Base-by-base conservation (phyloP, 2,888 invertebrate species). In the Perithous albicinctus region DNA sequence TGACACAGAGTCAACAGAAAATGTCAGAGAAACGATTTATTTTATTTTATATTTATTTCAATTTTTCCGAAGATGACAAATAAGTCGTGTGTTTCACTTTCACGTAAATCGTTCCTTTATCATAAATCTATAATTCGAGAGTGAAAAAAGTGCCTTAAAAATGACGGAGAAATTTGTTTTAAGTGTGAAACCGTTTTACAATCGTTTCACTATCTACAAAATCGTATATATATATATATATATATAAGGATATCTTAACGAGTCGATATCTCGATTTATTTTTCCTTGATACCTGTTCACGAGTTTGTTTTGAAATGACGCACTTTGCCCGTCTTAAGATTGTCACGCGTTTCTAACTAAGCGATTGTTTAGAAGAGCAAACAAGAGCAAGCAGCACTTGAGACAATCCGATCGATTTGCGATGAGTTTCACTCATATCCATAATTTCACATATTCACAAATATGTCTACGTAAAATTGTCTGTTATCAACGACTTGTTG, bases 241-340 rank as follows among this genome's bases (percentile, higher is more conserved):
- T n/a, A n/a, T n/a, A n/a, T n/a, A n/a, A n/a, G 5, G 43, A 43
- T 43, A 43, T 43, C 43, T 3, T 5, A 43, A 15, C 15, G n/a
- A 43, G 43, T 12, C n/a, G 43, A 15, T n/a, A n/a, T n/a, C n/a
- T n/a, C n/a, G n/a, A n/a, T n/a, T n/a, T n/a, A n/a, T n/a, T n/a
- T n/a, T n/a, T n/a, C n/a, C n/a, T n/a, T n/a, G n/a, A n/a, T n/a
- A n/a, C n/a, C n/a, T n/a, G n/a, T n/a, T n/a, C n/a, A n/a, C n/a
- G n/a, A n/a, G 78, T 82, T 79, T 76, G 72, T 79, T 81, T 78
- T 81, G 54, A 78, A 78, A 78, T 64, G 59, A 78, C 67, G 72
- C 61, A 66, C 43, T 46, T 63, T 20, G 67, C 63, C 43, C 41
- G 32, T n/a, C 61, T 74, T 43, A 12, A 54, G 51, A 61, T 67